These are phyloP conservation scores for Hyperopisus bebe DNA, from an alignment of 2,113 vertebrate species.

Conservation along the genomic window DNA sequence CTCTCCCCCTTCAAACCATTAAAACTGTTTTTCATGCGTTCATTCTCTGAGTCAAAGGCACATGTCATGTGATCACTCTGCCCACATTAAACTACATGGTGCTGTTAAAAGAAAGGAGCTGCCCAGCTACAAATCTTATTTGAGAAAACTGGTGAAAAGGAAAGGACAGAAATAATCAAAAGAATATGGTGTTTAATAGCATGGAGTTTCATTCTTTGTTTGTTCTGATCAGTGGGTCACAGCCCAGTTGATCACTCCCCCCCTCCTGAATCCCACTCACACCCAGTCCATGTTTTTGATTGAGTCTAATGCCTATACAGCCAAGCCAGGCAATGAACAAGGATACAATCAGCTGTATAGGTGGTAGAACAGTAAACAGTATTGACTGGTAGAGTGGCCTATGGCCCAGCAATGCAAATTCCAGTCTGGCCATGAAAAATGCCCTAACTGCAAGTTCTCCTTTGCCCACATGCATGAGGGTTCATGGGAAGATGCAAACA, in stretches of 20 bases:
- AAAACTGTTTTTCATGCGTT: background rate
- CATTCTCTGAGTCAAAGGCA: background rate
- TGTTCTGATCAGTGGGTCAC: background rate
- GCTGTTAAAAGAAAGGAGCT: background rate
- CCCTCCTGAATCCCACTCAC: background rate
- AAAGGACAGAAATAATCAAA: background rate
- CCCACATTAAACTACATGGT: background rate
- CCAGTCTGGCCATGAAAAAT: background rate
- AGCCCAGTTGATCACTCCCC: background rate
- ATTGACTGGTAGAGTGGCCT: background rate
- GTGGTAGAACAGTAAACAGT: background rate
- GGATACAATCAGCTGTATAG: background rate
- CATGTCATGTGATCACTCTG: background rate
- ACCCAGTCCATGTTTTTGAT: background rate
- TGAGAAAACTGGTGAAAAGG: background rate
- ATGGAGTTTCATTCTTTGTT: background rate
- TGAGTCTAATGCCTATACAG: background rate
- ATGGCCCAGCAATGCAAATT: background rate
- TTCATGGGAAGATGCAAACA: background rate
- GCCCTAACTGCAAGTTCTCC: background rate
- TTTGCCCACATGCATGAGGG: background rate
- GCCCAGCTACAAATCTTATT: background rate
- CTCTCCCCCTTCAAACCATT: background rate
- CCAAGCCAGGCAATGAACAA: background rate
- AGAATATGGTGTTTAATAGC: background rate